These are phyloP conservation scores for Chromis chromis DNA, from an alignment of 2,797 vertebrate species.

Conservation along the genomic window DNA sequence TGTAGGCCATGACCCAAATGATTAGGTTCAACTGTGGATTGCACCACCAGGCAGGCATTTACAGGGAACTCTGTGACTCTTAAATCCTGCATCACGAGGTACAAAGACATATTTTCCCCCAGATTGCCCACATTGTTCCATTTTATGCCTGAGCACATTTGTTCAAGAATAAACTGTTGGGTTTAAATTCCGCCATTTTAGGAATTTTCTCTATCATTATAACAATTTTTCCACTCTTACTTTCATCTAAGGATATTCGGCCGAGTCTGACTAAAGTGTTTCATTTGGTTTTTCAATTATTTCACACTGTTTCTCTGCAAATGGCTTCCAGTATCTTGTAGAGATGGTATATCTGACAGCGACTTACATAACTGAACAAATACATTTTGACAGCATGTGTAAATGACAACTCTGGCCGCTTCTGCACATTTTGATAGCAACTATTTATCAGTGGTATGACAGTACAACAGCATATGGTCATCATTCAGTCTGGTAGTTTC, in stretches of 20 bases:
- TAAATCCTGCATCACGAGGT: not conserved
- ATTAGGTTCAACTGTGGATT: conserved; percentile 5
- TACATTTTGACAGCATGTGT: not conserved
- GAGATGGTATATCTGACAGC: not conserved
- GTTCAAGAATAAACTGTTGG: too few species aligned
- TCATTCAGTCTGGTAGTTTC: not conserved
- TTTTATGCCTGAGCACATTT: not conserved
- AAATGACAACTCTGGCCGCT: too few species aligned
- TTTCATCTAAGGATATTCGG: not conserved
- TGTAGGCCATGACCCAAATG: not conserved
- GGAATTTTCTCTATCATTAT: not conserved
- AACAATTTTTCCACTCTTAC: not conserved
- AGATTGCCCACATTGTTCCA: not conserved
- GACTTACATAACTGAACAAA: not conserved
- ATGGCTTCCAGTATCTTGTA: not conserved
- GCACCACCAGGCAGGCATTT: not conserved
- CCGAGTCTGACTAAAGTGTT: not conserved
- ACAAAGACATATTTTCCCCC: not conserved
- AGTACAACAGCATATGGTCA: too few species aligned
- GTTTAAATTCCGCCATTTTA: not conserved
- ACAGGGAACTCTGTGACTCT: not conserved
- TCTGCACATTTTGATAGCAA: not conserved
- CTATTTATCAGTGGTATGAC: not conserved
- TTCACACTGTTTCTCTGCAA: not conserved
- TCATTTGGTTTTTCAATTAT: not conserved